Evolutionary conservation across 2,888 invertebrate genomes (phyloP).

Genomic region (Agrenia bidenticulata): DNA sequence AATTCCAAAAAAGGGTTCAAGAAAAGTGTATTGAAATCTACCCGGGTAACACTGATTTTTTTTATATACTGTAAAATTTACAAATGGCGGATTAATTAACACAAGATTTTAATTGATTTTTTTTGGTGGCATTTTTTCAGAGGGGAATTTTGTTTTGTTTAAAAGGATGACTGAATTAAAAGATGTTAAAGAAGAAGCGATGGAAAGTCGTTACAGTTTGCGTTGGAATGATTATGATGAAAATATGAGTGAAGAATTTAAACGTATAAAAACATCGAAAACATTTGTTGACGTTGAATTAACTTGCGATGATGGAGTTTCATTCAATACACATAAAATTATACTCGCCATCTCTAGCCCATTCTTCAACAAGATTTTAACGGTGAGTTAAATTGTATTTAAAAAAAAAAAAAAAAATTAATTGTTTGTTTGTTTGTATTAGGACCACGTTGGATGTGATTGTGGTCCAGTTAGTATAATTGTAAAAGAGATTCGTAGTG

Average conservation of each 20-base stretch:
- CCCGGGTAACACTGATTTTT: too few relatives aligned
- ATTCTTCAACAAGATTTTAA: slow-evolving; percentile 22
- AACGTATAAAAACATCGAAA: slow-evolving; percentile 58
- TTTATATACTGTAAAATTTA: too few relatives aligned
- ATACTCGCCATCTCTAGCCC: slow-evolving; percentile 79
- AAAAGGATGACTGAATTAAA: too few relatives aligned
- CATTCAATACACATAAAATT: slow-evolving; percentile 58
- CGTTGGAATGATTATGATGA: slow-evolving; percentile 94
- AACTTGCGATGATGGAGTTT: slow-evolving; percentile 65
- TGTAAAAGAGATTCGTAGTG: not conserved
- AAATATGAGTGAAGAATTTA: slow-evolving; percentile 85
- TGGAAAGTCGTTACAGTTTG: slow-evolving; percentile 67
- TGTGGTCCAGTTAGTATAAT: not conserved
- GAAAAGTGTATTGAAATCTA: too few relatives aligned
- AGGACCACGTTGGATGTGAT: too few relatives aligned
- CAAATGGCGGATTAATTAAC: too few relatives aligned
- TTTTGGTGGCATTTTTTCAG: too few relatives aligned
- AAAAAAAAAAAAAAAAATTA: too few relatives aligned
- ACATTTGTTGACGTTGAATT: slow-evolving; percentile 91
- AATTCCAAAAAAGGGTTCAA: too few relatives aligned
- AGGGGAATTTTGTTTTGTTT: too few relatives aligned
- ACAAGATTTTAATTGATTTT: too few relatives aligned
- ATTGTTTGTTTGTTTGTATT: too few relatives aligned
- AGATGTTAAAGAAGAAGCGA: not conserved
- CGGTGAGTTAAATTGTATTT: not conserved